phyloP scores from a whole-genome alignment of 2,113 vertebrate species.

The Vidua macroura region DNA sequence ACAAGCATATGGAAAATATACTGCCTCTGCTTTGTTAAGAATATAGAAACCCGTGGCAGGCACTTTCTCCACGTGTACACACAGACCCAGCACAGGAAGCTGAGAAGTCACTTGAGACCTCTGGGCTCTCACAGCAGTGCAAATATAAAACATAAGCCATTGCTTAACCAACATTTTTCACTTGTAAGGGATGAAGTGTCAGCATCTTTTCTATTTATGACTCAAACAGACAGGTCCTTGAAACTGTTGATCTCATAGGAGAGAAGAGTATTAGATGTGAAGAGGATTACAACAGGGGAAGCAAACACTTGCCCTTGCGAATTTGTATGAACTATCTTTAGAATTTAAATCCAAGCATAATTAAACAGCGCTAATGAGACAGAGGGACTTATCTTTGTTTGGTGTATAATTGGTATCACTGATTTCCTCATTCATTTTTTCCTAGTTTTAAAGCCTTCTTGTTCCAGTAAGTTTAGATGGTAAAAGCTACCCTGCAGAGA shows the following conservation, averaged over 20 bases:
- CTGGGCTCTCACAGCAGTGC: background rate
- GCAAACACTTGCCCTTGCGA: constrained; percentile 47
- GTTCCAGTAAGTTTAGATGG: background rate
- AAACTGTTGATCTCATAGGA: background rate
- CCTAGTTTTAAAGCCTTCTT: constrained; percentile 18
- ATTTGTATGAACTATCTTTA: constrained; percentile 52
- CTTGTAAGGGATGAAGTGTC: background rate
- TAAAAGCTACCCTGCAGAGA: constrained; percentile 37
- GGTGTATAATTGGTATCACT: constrained; percentile 12
- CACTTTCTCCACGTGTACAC: background rate
- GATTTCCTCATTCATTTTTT: constrained; percentile 58
- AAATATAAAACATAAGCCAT: background rate
- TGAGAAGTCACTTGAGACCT: background rate
- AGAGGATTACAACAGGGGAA: constrained; percentile 37
- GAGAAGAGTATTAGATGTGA: background rate
- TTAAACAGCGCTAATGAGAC: constrained; percentile 55
- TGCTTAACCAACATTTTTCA: background rate
- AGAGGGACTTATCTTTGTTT: constrained; percentile 53
- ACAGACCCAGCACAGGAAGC: background rate
- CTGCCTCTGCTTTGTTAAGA: background rate
- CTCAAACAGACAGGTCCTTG: background rate
- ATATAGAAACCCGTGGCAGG: background rate
- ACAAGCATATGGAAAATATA: background rate
- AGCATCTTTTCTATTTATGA: background rate
- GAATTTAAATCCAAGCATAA: constrained; percentile 47